phyloP scores from a whole-genome alignment of 2,113 vertebrate genomes.

The Otolemur garnettii region DNA sequence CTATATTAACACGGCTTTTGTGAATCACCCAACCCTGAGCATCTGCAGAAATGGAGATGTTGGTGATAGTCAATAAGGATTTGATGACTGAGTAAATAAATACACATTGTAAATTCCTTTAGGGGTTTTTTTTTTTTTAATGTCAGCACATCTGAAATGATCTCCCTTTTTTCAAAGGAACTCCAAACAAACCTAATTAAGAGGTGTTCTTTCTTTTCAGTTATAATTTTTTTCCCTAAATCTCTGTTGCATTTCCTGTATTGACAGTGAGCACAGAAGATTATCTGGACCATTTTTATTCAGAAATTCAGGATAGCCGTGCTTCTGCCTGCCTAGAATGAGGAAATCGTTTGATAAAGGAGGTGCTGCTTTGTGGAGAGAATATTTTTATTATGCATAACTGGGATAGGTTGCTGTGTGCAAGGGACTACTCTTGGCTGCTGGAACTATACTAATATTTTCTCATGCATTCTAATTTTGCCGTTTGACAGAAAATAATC shows the following conservation, averaged over 20 bases:
- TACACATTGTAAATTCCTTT: neutral
- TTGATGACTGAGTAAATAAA: neutral
- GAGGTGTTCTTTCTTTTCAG: neutral
- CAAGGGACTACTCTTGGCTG: neutral
- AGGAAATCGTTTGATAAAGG: neutral
- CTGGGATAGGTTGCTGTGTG: neutral
- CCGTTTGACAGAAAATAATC: constrained; percentile 29
- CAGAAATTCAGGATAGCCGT: neutral
- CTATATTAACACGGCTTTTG: neutral
- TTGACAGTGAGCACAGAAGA: neutral
- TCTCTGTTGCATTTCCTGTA: neutral
- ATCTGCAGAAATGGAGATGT: neutral
- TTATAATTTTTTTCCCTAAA: neutral
- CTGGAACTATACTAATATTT: neutral
- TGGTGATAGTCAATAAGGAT: neutral
- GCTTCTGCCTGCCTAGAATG: neutral
- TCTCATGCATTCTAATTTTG: constrained; percentile 40
- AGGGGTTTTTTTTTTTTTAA: neutral
- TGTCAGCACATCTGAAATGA: neutral
- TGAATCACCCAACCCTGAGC: neutral
- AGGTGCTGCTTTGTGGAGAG: neutral
- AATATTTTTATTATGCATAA: neutral
- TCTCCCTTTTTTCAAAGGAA: neutral
- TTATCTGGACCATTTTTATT: constrained; percentile 15
- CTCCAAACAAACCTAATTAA: constrained; percentile 13